These are phyloP conservation scores for Colletes latitarsis DNA, from an alignment of 1,140 invertebrate species.

Conservation along the genomic window DNA sequence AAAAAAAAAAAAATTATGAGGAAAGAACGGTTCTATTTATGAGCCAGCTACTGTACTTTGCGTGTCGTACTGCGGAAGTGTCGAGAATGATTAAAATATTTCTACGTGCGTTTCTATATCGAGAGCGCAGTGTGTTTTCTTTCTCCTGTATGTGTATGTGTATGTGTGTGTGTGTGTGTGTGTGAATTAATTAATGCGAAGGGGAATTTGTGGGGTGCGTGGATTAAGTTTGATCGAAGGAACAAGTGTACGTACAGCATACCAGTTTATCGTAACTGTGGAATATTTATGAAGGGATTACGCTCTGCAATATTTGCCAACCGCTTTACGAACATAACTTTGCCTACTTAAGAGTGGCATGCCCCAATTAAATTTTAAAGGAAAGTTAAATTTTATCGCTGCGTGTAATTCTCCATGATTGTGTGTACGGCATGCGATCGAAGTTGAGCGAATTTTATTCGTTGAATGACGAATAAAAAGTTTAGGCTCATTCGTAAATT, in stretches of 20 bases:
- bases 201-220: background rate
- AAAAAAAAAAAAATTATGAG: too few relatives aligned
- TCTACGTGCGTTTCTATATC: background rate
- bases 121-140: background rate
- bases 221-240: conserved; percentile 9
- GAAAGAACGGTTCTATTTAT: too few relatives aligned
- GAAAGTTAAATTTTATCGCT: background rate
- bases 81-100: conserved; percentile 11
- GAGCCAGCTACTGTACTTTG: background rate
- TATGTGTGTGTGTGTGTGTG: conserved; percentile 2
- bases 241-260: background rate
- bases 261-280: background rate
- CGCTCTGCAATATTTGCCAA: conserved; percentile 2
- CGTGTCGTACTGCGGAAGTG: background rate
- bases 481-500: too few relatives aligned
- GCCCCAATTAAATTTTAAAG: background rate
- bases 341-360: background rate
- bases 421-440: too few relatives aligned
- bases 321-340: background rate
- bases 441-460: too few relatives aligned
- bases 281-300: conserved; percentile 28
- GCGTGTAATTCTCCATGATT: too few relatives aligned
- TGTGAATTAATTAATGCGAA: conserved; percentile 28
- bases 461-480: too few relatives aligned
- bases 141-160: background rate